Percentiles rank a stretch among this genome's conserved stretches.
phyloP scores from a whole-genome alignment of 1,140 invertebrate genomes.

The Pteromalus puparum region DNA sequence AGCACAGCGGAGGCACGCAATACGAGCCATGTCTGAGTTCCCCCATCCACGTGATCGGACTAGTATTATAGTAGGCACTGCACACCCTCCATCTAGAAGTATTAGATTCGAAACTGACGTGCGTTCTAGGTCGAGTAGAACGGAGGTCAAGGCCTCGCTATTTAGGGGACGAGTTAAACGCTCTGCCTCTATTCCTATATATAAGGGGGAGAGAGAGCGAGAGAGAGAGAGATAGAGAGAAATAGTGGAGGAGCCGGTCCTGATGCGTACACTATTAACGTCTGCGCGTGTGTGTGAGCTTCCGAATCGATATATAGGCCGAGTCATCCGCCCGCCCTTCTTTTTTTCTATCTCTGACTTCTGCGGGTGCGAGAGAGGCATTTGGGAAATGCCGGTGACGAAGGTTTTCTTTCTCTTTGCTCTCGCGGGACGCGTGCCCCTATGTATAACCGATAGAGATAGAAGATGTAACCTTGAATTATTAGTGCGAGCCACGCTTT shows the following conservation, averaged over 20 bases:
- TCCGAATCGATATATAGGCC: constrained; percentile 36
- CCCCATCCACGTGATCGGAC: constrained; percentile 3
- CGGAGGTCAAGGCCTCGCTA: constrained; percentile 71
- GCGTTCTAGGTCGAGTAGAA: constrained; percentile 68
- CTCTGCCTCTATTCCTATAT: too few species aligned
- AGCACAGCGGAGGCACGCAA: constrained; percentile 33
- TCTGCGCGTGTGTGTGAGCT: background rate
- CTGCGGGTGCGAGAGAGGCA: constrained; percentile 22
- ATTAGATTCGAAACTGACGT: constrained; percentile 60
- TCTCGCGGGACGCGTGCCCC: too few species aligned
- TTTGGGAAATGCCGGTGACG: constrained; percentile 55
- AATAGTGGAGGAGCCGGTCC: background rate
- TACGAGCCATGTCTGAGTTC: constrained; percentile 9
- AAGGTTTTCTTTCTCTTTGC: constrained; percentile 23
- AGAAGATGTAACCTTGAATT: background rate
- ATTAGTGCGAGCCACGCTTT: background rate
- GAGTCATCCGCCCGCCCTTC: constrained; percentile 33
- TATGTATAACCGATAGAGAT: background rate
- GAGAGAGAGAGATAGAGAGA: background rate
- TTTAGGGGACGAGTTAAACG: background rate
- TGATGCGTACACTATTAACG: background rate
- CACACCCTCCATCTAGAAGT: constrained; percentile 40
- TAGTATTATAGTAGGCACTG: background rate
- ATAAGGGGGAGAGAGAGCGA: background rate
- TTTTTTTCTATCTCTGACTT: background rate